phyloP scores from a whole-genome alignment of 2,888 invertebrate genomes.

The Eilema depressum region DNA sequence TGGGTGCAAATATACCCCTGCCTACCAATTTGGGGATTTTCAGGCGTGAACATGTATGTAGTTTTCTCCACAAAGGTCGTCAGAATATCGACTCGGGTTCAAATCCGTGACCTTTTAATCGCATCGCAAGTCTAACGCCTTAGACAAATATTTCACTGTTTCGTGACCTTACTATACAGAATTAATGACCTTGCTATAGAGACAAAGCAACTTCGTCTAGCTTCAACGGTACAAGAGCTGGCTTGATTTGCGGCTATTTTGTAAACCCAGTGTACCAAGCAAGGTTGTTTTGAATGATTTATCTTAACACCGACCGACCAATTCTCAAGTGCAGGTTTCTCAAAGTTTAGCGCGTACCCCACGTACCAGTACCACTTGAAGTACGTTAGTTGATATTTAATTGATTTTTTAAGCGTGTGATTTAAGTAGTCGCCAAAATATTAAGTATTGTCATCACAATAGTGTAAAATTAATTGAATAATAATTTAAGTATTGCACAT shows the following conservation, averaged over 20 bases:
- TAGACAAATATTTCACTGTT: not conserved
- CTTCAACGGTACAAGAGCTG: not conserved
- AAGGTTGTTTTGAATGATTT: conserved; percentile 11
- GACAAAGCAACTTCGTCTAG: not conserved
- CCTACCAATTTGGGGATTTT: no score
- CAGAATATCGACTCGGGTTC: not conserved
- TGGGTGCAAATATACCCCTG: no score
- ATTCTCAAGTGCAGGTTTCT: not conserved
- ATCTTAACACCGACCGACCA: conserved; percentile 4
- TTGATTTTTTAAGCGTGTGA: no score
- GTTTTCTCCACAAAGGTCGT: no score
- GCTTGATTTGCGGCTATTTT: not conserved
- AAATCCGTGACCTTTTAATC: not conserved
- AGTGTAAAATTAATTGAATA: no score
- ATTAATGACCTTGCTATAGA: not conserved
- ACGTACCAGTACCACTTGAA: no score
- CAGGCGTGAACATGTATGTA: no score
- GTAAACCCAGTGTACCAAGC: not conserved
- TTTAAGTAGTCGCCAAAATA: no score
- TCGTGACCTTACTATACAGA: not conserved
- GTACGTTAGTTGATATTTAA: not conserved
- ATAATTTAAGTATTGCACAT: no score
- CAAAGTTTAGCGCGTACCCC: not conserved
- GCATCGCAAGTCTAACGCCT: not conserved
- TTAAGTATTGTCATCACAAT: no score